A percentile compares a stretch with the other conserved stretches of the same genome.
These are phyloP conservation scores for Ctenodactylus gundi DNA, from an alignment of 2,113 vertebrate genomes.

Conservation along the genomic window DNA sequence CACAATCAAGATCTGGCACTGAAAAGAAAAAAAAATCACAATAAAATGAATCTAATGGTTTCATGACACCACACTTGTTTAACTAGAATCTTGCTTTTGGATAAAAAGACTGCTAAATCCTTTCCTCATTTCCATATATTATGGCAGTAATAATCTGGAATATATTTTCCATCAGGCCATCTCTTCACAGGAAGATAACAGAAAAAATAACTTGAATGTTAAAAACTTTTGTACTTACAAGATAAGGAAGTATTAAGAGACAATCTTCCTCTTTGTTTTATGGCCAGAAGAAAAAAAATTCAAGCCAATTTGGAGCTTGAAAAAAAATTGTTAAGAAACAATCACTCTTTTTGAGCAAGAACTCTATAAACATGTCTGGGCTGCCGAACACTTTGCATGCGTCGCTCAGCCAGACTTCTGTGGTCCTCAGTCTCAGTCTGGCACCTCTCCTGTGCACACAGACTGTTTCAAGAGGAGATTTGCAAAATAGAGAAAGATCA, in stretches of 20 bases:
- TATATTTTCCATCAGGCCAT: neutral
- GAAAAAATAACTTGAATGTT: neutral
- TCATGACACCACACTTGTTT: no score
- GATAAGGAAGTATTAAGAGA: neutral
- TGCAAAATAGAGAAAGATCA: conserved; percentile 59
- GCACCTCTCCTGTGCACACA: conserved; percentile 43
- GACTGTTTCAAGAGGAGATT: conserved; percentile 57
- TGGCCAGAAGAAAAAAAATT: neutral
- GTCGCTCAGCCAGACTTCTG: conserved; percentile 48
- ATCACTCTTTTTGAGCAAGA: conserved; percentile 20
- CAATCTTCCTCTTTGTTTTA: neutral
- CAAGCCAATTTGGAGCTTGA: conserved; percentile 22
- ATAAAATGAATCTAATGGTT: neutral
- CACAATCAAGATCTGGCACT: neutral
- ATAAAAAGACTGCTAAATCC: neutral
- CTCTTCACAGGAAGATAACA: neutral
- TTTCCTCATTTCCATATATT: neutral
- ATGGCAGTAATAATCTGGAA: neutral
- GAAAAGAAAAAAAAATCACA: neutral
- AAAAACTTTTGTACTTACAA: neutral
- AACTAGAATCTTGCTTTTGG: neutral
- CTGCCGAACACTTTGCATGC: conserved; percentile 6
- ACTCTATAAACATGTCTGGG: conserved; percentile 10
- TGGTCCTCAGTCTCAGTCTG: conserved; percentile 58
- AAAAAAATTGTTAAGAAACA: conserved; percentile 36